phyloP scores from a whole-genome alignment of 2,113 vertebrate genomes.

The Corythornis madagascariensis region DNA sequence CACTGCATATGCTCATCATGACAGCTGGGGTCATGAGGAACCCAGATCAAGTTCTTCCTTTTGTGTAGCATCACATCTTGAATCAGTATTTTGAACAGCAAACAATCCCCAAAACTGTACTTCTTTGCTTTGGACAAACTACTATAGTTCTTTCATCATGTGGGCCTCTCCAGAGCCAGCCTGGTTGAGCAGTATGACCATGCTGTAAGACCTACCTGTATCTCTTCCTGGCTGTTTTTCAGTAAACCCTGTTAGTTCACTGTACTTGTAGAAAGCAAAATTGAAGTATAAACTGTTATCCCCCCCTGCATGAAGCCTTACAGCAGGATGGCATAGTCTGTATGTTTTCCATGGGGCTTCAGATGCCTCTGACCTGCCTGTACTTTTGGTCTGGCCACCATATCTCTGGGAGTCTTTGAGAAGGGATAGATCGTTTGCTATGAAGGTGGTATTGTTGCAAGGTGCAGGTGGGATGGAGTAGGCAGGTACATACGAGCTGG shows the following conservation, averaged over 20 bases:
- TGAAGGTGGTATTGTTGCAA: neutral
- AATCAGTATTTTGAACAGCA: neutral
- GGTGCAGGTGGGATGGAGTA: neutral
- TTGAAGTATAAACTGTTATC: neutral
- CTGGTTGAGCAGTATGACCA: neutral
- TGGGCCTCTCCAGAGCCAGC: neutral
- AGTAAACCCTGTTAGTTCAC: neutral
- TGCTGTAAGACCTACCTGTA: neutral
- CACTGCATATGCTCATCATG: neutral
- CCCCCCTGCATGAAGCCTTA: neutral
- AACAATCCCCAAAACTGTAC: neutral
- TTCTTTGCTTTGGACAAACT: neutral
- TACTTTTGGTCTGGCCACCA: neutral
- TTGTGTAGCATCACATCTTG: neutral
- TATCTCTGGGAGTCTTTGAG: fast-evolving
- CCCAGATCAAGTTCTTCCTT: neutral
- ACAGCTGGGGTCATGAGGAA: neutral
- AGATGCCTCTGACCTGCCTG: neutral
- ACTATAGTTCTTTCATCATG: neutral
- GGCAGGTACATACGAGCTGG: neutral
- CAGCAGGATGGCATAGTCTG: neutral
- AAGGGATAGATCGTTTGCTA: neutral
- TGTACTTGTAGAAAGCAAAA: neutral
- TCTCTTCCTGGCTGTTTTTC: neutral
- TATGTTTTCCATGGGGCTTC: neutral